These are phyloP conservation scores for Scolopax mira DNA, from an alignment of 2,113 vertebrate species.

Conservation along the genomic window DNA sequence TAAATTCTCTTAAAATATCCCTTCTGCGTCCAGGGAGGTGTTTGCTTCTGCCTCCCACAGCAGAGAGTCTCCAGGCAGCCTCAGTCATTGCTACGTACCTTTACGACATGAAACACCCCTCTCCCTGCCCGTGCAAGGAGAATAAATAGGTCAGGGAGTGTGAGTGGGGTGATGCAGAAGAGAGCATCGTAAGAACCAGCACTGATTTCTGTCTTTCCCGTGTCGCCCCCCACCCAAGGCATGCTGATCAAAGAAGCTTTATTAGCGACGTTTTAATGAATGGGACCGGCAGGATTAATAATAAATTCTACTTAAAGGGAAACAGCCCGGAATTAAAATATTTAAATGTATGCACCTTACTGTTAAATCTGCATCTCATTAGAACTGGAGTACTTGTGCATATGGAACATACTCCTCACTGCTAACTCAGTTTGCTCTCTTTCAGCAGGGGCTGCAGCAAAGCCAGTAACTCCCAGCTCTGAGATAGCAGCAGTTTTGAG, in stretches of 20 bases:
- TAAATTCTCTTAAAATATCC: background rate
- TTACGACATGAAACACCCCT: background rate
- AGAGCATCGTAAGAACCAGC: background rate
- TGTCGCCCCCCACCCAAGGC: background rate
- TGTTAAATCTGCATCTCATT: background rate
- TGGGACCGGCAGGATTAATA: background rate
- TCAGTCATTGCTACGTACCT: background rate
- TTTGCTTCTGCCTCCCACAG: background rate
- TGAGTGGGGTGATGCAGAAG: background rate
- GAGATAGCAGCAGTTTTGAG: background rate
- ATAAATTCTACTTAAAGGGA: background rate
- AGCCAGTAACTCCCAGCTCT: slow-evolving; percentile 18
- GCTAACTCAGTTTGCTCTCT: background rate
- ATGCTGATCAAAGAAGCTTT: background rate
- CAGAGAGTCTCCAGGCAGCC: background rate
- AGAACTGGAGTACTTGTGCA: background rate
- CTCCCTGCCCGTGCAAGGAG: rapidly evolving
- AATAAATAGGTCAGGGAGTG: slow-evolving; percentile 48
- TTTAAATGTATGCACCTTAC: background rate
- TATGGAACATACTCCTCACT: background rate
- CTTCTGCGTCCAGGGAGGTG: rapidly evolving
- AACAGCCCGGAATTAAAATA: background rate
- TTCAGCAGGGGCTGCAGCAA: background rate
- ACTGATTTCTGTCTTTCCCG: background rate
- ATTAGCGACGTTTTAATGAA: background rate